Base-by-base conservation (phyloP, 2,113 vertebrate genomes). In the Taurulus bubalis region DNA sequence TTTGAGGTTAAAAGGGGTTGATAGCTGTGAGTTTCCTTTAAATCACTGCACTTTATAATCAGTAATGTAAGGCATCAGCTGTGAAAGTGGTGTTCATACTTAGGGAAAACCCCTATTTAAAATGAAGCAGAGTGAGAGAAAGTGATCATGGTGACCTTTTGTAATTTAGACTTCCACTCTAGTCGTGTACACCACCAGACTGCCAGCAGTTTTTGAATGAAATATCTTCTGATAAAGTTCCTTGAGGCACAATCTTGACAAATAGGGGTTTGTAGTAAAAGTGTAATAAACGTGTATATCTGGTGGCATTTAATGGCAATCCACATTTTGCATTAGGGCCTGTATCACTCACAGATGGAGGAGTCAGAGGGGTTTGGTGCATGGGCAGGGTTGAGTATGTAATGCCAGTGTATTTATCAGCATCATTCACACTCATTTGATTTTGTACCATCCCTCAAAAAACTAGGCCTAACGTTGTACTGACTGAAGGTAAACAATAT, bases 131-230 rank as follows among this genome's bases (percentile, higher is more conserved):
- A 36, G 16, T 42, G 59, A 34, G 6, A 59, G 40, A 42, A 58
- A 56, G 55, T 49, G 20, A 68, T 71, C 34, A 55, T 56, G 15
- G 49, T 77, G 70, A 83, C 30, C 66, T 67, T n/a, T 79, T 76
- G 30, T 32, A 16, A 45, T 9, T 12, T 0, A 62, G 24, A 16
- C 38, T 30, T 56, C 3, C 0, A 6, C n/a, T 51, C 38, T 40
- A 2, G 8, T 7, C 56, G 6, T 38, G 3, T 36, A 71, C 32
- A 28, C 3, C 11, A 14, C 5, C 55, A 18, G 3, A 24, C 79
- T 55, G 32, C 15, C n/a, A 2, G 20, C 66, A 42, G 28, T 36
- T 53, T 79, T 42, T 51, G 22, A 8, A 42, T 9, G 5, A 34
- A 62, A 51, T 45, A 34, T 47, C 34, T 14, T 38, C 32, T 12